Base-by-base conservation (phyloP, 2,113 vertebrate species). In the Cololabis saira region DNA sequence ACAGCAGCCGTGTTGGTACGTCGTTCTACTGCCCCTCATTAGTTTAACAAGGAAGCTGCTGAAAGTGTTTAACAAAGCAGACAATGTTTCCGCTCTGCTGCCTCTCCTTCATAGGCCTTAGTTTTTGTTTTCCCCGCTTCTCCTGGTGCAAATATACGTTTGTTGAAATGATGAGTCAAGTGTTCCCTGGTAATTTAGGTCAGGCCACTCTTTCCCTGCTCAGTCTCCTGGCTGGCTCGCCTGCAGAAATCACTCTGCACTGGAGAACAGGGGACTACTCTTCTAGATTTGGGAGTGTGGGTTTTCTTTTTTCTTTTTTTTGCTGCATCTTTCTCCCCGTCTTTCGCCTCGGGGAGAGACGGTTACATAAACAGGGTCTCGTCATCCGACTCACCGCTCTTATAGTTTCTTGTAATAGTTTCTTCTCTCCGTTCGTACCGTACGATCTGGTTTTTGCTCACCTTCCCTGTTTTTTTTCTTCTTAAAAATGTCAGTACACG, bases 281-380 rank as follows among this genome's bases (percentile, higher is more conserved):
- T 82, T 62, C 53, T 58, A 49, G 82, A 65, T 80, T 76, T 80
- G 67, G 45, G 21, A 78, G 66, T 74, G 69, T 80, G 66, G n/a
- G n/a, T n/a, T 76, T 71, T 79, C 75, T 82, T 47, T 47, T 47
- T 17, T 9, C 3, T 18, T 17, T 44, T 16, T 47, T 47, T 18
- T 47, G n/a, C 9, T 45, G 43, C 43, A 66, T 86, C 81, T 84
- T 79, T 50, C 45, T 56, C 58, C 18, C 59, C 49, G 51, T 58
- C 52, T 58, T 65, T 33, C 17, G 85, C 88, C 83, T 89, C 45
- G 55, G 80, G 87, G 80, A 74, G 55, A 63, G 77, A 78, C 74
- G 0, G 87, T 91, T 91, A 89, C 83, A 80, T 91, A 91, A 91
- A 85, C 83, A 71, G 58, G 78, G 78, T 80, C 81, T 87, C 82